Evolutionary conservation across 2,113 vertebrate genomes (phyloP).

Genomic region (Ariopsis seemanni): DNA sequence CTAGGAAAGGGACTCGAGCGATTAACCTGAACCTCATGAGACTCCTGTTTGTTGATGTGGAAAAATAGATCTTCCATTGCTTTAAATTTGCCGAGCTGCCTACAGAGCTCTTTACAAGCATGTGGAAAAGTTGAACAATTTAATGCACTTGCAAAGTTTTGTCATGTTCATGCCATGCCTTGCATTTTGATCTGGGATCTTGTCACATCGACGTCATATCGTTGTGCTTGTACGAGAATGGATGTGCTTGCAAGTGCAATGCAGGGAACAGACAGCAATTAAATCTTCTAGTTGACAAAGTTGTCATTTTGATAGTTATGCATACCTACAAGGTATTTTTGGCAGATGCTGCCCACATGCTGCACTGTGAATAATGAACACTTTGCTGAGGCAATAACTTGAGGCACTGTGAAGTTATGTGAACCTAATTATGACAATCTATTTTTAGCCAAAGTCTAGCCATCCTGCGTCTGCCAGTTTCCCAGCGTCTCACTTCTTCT

Average conservation of each 20-base stretch:
- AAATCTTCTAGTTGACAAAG: conserved; percentile 18
- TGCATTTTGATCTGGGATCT: neutral
- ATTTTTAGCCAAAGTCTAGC: conserved; percentile 61
- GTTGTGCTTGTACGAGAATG: neutral
- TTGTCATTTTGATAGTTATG: conserved; percentile 22
- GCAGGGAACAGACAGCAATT: neutral
- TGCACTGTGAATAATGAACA: conserved; percentile 55
- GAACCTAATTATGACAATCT: conserved; percentile 58
- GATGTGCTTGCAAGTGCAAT: conserved; percentile 7
- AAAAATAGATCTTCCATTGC: neutral
- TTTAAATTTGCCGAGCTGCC: neutral
- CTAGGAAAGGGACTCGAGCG: neutral
- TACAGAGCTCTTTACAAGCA: no score
- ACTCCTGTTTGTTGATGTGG: neutral
- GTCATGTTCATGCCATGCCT: neutral
- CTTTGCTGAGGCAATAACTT: conserved; percentile 53
- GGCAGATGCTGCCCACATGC: conserved; percentile 17
- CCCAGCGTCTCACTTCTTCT: conserved; percentile 1
- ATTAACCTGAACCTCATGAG: neutral
- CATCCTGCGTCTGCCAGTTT: conserved; percentile 50
- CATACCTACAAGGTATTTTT: conserved; percentile 69
- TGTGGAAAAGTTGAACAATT: neutral
- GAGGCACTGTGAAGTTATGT: conserved; percentile 57
- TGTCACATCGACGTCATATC: neutral
- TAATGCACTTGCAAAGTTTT: neutral